These are phyloP conservation scores for Actenoides lindsayi DNA, from an alignment of 2,113 vertebrate genomes.

Conservation along the genomic window DNA sequence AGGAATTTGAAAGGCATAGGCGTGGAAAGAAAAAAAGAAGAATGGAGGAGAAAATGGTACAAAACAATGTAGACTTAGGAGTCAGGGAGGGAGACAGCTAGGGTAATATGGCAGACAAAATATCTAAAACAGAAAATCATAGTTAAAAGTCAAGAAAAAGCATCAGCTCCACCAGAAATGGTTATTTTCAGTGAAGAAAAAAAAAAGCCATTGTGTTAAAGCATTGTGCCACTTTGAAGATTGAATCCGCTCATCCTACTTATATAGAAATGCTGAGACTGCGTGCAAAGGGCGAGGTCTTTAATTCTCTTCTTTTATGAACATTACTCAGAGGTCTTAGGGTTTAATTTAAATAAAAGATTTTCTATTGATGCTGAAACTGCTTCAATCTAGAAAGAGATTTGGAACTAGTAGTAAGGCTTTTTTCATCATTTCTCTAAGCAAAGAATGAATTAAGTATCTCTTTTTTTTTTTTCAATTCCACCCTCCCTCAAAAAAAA, in stretches of 20 bases:
- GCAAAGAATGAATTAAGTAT: background rate
- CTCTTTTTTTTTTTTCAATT: background rate
- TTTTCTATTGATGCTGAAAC: constrained; percentile 11
- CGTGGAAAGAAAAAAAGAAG: background rate
- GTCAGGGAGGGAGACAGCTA: background rate
- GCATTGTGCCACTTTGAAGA: background rate
- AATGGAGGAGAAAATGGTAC: background rate
- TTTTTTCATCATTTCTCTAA: constrained; percentile 1
- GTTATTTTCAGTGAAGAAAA: background rate
- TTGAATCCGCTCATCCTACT: background rate
- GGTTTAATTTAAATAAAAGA: constrained; percentile 10
- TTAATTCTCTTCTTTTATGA: constrained; percentile 7
- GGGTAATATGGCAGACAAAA: background rate
- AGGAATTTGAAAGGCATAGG: background rate
- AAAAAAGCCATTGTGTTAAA: background rate
- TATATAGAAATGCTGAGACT: background rate
- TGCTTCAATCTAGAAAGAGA: background rate
- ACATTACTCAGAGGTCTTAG: background rate
- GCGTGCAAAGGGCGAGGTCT: background rate
- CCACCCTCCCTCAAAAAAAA: too few relatives aligned
- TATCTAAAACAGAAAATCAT: background rate
- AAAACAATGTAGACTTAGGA: background rate
- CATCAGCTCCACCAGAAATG: background rate
- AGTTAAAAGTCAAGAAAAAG: background rate
- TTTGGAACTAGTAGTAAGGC: background rate